Conservation (phyloP, 1,140 invertebrate species). For the Berghia stephanieae region DNA sequence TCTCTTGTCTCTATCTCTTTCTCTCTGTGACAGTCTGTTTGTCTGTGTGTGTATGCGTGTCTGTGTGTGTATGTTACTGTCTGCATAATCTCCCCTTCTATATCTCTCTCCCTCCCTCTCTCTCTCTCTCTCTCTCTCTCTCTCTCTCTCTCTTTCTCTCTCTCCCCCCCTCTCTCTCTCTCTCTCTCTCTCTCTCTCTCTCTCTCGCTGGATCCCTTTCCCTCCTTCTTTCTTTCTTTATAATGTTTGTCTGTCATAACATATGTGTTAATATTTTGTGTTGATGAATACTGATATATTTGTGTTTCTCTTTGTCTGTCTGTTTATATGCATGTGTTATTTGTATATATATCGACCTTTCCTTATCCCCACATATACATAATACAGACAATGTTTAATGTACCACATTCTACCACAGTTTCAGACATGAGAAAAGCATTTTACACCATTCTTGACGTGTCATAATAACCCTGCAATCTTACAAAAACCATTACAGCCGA, state of each 20-base stretch:
- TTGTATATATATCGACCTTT: background rate
- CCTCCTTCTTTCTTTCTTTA: background rate
- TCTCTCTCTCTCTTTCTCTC: constrained; percentile 13
- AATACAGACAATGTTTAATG: too few species aligned
- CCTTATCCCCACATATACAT: too few species aligned
- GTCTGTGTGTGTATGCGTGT: too few species aligned
- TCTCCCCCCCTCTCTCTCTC: background rate
- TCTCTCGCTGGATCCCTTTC: background rate
- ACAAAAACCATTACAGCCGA: too few species aligned
- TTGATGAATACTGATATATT: background rate
- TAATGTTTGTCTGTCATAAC: background rate
- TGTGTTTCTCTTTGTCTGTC: background rate
- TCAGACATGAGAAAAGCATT: too few species aligned
- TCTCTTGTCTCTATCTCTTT: background rate
- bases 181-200: constrained; percentile 1
- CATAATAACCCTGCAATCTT: too few species aligned
- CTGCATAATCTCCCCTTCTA: constrained; percentile 2
- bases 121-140: background rate
- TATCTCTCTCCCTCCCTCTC: background rate
- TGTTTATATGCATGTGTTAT: background rate
- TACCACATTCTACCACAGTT: too few species aligned
- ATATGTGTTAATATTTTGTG: too few species aligned
- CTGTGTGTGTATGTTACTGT: background rate
- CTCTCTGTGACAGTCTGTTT: constrained; percentile 16
- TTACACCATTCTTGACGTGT: too few species aligned